Percentiles rank a stretch among this genome's conserved stretches.
Conservation (phyloP, 2,113 vertebrate species). For the Tinamus guttatus region DNA sequence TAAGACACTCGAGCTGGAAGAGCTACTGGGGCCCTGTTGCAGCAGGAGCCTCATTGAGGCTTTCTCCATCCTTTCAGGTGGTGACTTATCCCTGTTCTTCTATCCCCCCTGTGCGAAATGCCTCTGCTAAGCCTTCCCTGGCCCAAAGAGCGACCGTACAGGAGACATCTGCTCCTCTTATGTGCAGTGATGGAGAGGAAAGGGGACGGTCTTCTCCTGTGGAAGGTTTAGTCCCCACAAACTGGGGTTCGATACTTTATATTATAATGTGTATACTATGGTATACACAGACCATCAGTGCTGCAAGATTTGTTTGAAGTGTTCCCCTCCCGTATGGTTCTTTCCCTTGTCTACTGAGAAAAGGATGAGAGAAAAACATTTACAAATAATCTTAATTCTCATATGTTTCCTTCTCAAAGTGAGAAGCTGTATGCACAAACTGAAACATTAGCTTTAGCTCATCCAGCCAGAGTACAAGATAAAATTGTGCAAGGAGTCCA, state of each 20-base stretch:
- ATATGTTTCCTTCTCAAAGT: neutral
- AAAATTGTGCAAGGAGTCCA: neutral
- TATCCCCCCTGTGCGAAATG: neutral
- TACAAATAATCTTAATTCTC: neutral
- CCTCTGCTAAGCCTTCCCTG: neutral
- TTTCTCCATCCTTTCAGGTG: neutral
- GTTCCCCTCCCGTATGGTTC: neutral
- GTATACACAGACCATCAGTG: constrained; percentile 56
- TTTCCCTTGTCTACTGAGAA: neutral
- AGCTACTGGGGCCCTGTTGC: neutral
- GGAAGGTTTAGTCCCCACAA: neutral
- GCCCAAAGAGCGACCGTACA: neutral
- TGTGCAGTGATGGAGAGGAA: neutral
- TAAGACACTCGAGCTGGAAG: neutral
- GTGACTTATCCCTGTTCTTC: neutral
- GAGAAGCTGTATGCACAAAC: neutral
- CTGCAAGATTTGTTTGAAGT: neutral
- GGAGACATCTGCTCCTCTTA: constrained; percentile 48
- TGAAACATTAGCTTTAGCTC: neutral
- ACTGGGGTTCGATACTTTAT: neutral
- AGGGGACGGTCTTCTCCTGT: neutral
- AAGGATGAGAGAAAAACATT: neutral
- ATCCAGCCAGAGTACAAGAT: fast-evolving
- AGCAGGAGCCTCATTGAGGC: neutral
- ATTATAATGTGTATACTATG: neutral